Conservation (phyloP, 2,797 vertebrate species). For the Clarias fuscus region DNA sequence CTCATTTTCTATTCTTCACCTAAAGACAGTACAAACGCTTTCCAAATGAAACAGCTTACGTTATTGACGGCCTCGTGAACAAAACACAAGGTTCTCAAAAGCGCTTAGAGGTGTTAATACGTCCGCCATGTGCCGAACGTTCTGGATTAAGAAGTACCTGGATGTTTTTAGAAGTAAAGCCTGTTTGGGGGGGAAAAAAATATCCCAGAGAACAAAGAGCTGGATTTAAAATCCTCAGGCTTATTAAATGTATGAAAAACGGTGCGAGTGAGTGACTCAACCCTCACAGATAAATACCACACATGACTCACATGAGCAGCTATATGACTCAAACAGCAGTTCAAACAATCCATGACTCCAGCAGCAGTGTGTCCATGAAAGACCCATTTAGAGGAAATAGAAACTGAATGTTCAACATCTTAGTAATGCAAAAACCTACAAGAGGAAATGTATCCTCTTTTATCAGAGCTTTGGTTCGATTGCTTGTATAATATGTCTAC, state of each 20-base stretch:
- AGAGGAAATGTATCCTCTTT: neutral
- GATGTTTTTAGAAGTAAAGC: neutral
- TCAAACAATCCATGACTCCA: conserved; percentile 24
- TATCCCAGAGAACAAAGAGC: neutral
- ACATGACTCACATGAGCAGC: conserved; percentile 50
- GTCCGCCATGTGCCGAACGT: neutral
- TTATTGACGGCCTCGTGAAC: neutral
- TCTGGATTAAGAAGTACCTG: neutral
- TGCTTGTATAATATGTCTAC: neutral
- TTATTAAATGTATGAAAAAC: conserved; percentile 47
- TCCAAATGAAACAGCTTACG: neutral
- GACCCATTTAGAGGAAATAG: neutral
- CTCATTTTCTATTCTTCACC: neutral
- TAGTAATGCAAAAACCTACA: neutral
- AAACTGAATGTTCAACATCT: neutral
- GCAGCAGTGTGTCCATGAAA: conserved; percentile 1
- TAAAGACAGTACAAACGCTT: neutral
- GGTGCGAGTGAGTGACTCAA: conserved; percentile 47
- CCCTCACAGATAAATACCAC: conserved; percentile 53
- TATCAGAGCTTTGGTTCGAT: neutral
- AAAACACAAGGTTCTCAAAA: neutral
- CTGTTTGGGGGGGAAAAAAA: neutral
- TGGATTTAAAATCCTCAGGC: conserved; percentile 22
- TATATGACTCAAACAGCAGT: conserved; percentile 40
- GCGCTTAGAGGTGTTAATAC: neutral